Evolutionary conservation across 2,113 vertebrate genomes (phyloP), one percentile per base, ranked within the genome.

Genomic region (Gobiocypris rarus): DNA sequence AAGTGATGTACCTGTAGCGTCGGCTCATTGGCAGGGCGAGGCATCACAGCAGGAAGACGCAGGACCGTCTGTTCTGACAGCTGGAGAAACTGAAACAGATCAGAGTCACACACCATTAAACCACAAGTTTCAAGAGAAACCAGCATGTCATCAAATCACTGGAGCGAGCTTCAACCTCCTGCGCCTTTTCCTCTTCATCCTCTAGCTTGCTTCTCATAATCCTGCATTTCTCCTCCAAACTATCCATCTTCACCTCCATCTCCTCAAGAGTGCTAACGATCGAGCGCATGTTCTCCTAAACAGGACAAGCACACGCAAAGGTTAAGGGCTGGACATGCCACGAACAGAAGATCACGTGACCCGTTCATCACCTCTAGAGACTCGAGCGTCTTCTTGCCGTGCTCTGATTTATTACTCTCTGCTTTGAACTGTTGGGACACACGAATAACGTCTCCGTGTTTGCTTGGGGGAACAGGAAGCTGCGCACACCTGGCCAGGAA

Each of bases 1-100:
- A n/a, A n/a, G n/a, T n/a, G n/a, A n/a, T n/a, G n/a, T n/a, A 95
- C 94, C 91, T 93, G 90, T 43, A 93, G 86, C 9, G 89, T 81
- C 0, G 14, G 69, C n/a, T 91, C 86, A 50, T n/a, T 69, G 56
- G 85, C 80, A 54, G 84, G 86, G 9, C 43, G 79, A 15, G 70
- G n/a, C 3, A 80, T 86, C 1, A 90, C 34, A 45, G 61, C 24
- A 0, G 88, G 89, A 9, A 95, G 92, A 11, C 82, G 54, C 38
- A 95, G 91, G 74, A 89, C 82, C 2, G 86, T 22, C 56, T 87
- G 83, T 8, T 92, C 79, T 3, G 54, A 19, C 63, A 86, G 63
- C 65, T 86, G 85, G 45, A 94, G 84, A 34, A 92, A 65, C 94
- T 95, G 59, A 4, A 38, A 67, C n/a, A 83, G 50, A 56, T 56